These are phyloP conservation scores for Callospermophilus lateralis DNA, from an alignment of 2,113 vertebrate genomes.

Conservation along the genomic window DNA sequence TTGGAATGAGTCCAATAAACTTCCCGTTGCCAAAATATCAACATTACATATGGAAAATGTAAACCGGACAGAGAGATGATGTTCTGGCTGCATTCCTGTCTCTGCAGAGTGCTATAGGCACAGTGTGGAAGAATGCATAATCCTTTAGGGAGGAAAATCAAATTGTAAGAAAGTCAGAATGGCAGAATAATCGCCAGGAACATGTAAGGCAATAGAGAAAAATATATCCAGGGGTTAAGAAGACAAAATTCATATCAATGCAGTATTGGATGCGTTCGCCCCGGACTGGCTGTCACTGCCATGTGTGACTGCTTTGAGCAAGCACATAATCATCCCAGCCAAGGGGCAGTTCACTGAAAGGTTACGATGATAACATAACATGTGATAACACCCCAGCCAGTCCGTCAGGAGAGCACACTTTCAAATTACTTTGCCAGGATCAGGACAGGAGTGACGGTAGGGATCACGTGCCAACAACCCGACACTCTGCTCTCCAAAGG, in stretches of 20 bases:
- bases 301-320: neutral
- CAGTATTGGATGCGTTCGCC: neutral
- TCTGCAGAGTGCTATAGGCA: neutral
- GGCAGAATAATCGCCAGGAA: constrained; percentile 7
- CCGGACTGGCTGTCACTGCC: neutral
- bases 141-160: constrained; percentile 6
- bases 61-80: neutral
- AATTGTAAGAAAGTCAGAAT: neutral
- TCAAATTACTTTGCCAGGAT: neutral
- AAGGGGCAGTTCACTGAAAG: neutral
- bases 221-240: neutral
- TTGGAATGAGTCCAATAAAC: neutral
- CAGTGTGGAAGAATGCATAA: neutral
- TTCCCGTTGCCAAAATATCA: neutral
- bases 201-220: neutral
- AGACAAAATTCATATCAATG: neutral
- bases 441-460: neutral
- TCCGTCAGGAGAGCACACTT: neutral
- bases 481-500: neutral
- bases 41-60: neutral
- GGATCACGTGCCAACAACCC: neutral
- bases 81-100: neutral
- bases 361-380: neutral
- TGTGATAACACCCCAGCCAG: accelerated
- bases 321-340: neutral